Conservation (phyloP, 2,888 invertebrate genomes). For the Mesopsocus fuscifrons region DNA sequence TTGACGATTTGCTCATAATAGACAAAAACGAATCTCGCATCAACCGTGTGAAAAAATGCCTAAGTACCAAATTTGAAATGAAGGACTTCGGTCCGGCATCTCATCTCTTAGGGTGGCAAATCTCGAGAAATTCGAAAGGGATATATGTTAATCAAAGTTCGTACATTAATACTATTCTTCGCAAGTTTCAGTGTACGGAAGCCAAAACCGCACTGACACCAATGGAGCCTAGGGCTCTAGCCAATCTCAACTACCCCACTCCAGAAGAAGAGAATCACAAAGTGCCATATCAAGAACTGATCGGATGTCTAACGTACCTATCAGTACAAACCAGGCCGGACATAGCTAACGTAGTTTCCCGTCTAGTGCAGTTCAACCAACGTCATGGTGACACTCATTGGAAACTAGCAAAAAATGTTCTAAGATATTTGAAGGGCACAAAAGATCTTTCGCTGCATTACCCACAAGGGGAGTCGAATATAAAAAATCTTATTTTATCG, state of each 20-base stretch:
- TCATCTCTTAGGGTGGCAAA: too few species aligned
- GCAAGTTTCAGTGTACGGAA: too few species aligned
- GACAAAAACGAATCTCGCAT: not conserved
- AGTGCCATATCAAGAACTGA: not conserved
- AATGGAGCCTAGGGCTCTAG: not conserved
- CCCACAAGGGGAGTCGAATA: not conserved
- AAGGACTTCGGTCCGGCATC: conserved; percentile 8
- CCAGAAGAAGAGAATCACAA: not conserved
- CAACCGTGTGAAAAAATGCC: not conserved
- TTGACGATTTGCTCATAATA: conserved; percentile 7
- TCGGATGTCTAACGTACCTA: not conserved
- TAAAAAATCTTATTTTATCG: not conserved
- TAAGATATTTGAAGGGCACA: not conserved
- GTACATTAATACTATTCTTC: too few species aligned
- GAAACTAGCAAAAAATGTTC: not conserved
- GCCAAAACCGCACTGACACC: too few species aligned
- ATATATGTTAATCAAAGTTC: too few species aligned
- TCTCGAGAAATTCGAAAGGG: too few species aligned
- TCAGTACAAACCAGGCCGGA: not conserved
- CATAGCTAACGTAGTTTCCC: not conserved
- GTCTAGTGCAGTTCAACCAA: not conserved
- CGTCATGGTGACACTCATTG: not conserved
- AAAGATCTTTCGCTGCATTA: not conserved
- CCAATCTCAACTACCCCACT: too few species aligned
- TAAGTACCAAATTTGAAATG: not conserved